These are phyloP conservation scores for Melikaiella ostensackeni DNA, from an alignment of 2,888 invertebrate species.

Conservation along the genomic window DNA sequence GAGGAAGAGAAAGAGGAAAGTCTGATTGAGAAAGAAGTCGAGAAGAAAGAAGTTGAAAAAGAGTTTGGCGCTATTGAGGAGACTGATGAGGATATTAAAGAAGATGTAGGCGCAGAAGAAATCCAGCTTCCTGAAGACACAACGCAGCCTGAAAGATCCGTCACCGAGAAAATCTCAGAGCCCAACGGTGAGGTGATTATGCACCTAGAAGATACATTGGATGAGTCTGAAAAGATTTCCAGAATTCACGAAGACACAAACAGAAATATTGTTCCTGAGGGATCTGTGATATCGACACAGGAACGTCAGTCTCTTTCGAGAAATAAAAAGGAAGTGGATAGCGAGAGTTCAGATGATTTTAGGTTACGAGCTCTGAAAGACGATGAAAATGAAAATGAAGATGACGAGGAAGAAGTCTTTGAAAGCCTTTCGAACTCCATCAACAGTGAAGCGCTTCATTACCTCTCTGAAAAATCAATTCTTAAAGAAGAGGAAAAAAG, in stretches of 20 bases:
- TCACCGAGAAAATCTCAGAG: not conserved
- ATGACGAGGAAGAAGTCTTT: conserved; percentile 50
- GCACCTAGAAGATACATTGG: not conserved
- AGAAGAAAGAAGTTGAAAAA: conserved; percentile 5
- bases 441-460: conserved; percentile 37
- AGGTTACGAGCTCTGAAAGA: conserved; percentile 31
- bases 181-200: conserved; percentile 6
- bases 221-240: conserved; percentile 50
- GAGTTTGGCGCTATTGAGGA: not conserved
- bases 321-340: conserved; percentile 9
- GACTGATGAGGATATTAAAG: not conserved
- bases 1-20: conserved; percentile 19
- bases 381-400: conserved; percentile 40
- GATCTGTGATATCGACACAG: conserved; percentile 7
- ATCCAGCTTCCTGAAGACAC: not conserved
- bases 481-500: not conserved
- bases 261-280: conserved; percentile 18
- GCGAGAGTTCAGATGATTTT: conserved; percentile 52
- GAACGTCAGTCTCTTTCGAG: conserved; percentile 1
- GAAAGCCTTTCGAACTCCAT: conserved; percentile 53
- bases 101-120: not conserved
- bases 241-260: conserved; percentile 16
- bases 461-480: not conserved
- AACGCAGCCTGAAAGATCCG: not conserved
- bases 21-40: conserved; percentile 2